A percentile compares a stretch with the other conserved stretches of the same genome.
Conservation (phyloP, 2,113 vertebrate genomes). For the Petaurus breviceps region DNA sequence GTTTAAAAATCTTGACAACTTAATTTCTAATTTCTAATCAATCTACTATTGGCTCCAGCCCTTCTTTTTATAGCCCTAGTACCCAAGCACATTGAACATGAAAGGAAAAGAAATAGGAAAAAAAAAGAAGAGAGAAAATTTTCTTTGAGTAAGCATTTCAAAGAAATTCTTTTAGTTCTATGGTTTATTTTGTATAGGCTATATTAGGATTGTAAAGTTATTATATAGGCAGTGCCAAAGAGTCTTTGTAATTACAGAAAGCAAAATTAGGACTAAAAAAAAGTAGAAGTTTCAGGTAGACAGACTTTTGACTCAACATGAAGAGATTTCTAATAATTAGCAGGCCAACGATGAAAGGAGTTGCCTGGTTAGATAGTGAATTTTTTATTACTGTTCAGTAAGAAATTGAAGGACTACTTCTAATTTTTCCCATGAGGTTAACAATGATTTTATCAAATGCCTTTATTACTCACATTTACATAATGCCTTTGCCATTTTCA, state of each 20-base stretch:
- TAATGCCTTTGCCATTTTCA: background rate
- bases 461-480: background rate
- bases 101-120: background rate
- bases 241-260: background rate
- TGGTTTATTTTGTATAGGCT: background rate
- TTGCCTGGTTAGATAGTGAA: background rate
- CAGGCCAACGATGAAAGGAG: background rate
- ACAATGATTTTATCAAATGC: background rate
- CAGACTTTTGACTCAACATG: background rate
- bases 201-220: background rate
- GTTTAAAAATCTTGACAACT: background rate
- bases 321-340: background rate
- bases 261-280: background rate
- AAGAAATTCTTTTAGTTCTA: background rate
- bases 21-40: too few relatives aligned
- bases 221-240: background rate
- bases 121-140: background rate
- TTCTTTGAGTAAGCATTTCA: background rate
- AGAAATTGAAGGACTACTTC: background rate
- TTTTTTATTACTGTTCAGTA: background rate
- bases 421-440: background rate
- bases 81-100: background rate
- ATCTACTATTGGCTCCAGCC: too few relatives aligned
- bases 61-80: background rate
- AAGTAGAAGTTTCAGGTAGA: background rate